phyloP scores from a whole-genome alignment of 2,113 vertebrate species.

The Gila orcuttii region DNA sequence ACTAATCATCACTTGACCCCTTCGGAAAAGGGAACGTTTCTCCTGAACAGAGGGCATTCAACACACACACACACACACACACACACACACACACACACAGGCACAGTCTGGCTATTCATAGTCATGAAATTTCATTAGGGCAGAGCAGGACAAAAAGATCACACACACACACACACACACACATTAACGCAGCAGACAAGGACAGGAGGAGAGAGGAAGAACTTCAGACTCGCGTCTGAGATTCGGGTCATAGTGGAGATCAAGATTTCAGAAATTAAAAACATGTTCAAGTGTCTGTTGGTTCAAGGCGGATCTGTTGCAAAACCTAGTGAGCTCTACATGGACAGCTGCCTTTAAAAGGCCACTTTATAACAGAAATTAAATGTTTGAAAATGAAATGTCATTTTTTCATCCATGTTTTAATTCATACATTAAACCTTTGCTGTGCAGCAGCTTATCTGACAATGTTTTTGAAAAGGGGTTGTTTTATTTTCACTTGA shows the following conservation, averaged over 20 bases:
- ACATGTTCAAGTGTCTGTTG: constrained; percentile 16
- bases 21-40: constrained; percentile 14
- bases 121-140: constrained; percentile 52
- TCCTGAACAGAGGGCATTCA: constrained; percentile 38
- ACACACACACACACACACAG: constrained; percentile 8
- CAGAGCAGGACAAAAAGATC: constrained; percentile 7
- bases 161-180: constrained; percentile 11
- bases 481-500: too few species aligned
- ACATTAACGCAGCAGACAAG: neutral
- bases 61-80: constrained; percentile 5
- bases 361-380: neutral
- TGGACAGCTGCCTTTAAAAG: neutral
- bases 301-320: neutral
- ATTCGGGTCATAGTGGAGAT: neutral
- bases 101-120: constrained; percentile 49
- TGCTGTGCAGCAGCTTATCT: too few species aligned
- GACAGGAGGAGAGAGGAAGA: neutral
- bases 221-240: neutral
- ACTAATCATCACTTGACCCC: neutral
- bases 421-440: too few species aligned
- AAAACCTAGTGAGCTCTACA: neutral
- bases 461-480: too few species aligned
- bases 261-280: neutral
- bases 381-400: too few species aligned
- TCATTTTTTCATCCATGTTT: too few species aligned